These are phyloP conservation scores for Vanacampus margaritifer DNA, from an alignment of 2,113 vertebrate genomes.

Conservation along the genomic window DNA sequence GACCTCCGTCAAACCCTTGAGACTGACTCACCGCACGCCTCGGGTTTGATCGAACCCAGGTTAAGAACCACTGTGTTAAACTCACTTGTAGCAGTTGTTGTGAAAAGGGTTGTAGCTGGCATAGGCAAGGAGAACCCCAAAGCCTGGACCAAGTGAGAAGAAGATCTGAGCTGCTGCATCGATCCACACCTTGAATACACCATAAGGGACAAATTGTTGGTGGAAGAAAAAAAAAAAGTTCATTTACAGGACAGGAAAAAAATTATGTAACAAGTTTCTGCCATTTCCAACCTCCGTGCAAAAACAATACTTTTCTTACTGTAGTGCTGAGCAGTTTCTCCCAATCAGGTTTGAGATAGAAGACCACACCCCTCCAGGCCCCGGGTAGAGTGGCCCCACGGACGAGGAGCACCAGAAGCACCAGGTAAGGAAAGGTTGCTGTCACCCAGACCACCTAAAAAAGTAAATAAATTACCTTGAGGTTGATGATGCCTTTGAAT, in stretches of 20 bases:
- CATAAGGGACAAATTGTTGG: neutral
- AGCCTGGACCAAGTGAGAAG: slow-evolving; percentile 96
- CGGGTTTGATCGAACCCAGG: too few species aligned
- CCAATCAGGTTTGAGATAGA: slow-evolving; percentile 94
- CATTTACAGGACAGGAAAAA: neutral
- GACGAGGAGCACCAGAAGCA: slow-evolving; percentile 84
- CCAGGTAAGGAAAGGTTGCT: slow-evolving; percentile 91
- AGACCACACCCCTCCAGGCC: slow-evolving; percentile 93
- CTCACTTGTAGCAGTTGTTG: slow-evolving; percentile 98
- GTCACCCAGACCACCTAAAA: slow-evolving; percentile 96
- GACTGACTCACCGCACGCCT: too few species aligned
- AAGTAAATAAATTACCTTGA: neutral
- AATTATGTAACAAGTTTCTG: neutral
- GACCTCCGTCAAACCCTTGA: too few species aligned
- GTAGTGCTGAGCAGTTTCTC: slow-evolving; percentile 85
- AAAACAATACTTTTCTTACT: slow-evolving; percentile 65
- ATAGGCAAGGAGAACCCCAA: slow-evolving; percentile 92
- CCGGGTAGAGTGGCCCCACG: slow-evolving; percentile 92
- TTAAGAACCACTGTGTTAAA: neutral
- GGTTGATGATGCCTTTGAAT: neutral
- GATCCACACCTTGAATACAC: slow-evolving; percentile 86
- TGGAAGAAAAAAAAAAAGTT: neutral
- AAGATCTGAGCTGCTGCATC: slow-evolving; percentile 98
- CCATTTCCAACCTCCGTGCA: neutral
- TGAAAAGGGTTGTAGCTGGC: slow-evolving; percentile 98